Evolutionary conservation across 2,888 invertebrate genomes (phyloP), one percentile per base, ranked within the genome.

Genomic region (Allacma fusca): DNA sequence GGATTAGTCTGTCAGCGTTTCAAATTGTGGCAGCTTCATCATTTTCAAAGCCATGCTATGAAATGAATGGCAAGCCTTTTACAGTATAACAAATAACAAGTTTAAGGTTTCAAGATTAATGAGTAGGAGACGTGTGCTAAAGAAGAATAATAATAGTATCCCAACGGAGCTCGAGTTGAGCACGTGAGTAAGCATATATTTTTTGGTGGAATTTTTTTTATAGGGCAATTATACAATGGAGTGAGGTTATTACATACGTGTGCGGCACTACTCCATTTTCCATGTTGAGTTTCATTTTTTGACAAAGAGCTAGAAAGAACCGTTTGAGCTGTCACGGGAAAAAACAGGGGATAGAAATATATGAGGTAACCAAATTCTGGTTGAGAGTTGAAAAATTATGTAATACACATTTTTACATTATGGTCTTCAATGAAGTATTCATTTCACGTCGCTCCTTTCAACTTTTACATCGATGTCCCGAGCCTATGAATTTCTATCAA

Each of bases 301-400:
- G 9, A 34, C 4, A 34, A 34, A 34, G 34, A 34, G 34, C 9
- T 34, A 65, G 24, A 28, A 65, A 65, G 28, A 7, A 28, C 65
- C 69, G 40, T 44, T 69, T 69, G 69, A 69, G 69, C 44, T 43
- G 40, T 69, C 40, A 69, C 5, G 13, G 21, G n/a, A 43, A 23
- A 67, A 5, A 28, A 67, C 1, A 28, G 26, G 26, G 26, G 26
- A 13, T 1, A 34, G 5, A 57, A 19, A 57, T 23, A 23, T 57
- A 16, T 23, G 23, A 57, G 57, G 16, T 23, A 62, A 62, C 62
- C 62, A 24, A 24, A 62, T 12, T 62, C 21, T 24, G 62, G 62
- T 12, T 24, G 62, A 24, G 34, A 62, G 12, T 16, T 57, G 57
- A 57, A 57, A 57, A 34, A 34, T 34, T 34, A 34, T 34, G 34